A percentile compares a stretch with the other conserved stretches of the same genome.
Evolutionary conservation across 2,113 vertebrate species (phyloP).

Genomic region (Callospermophilus lateralis): DNA sequence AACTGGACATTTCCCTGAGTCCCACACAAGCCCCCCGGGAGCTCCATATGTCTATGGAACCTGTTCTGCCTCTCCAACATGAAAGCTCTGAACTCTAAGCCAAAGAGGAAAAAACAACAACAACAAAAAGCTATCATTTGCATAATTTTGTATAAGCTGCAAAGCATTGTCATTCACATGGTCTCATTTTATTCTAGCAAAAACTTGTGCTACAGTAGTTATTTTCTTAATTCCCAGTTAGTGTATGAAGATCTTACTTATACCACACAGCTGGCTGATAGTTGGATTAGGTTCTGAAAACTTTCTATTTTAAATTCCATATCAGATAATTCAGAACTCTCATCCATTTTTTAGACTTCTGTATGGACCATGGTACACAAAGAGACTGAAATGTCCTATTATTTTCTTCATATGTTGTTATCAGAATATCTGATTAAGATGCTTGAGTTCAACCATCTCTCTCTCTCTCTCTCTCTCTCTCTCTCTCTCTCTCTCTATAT

Average conservation of each 20-base stretch:
- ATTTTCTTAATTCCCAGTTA: slow-evolving; percentile 56
- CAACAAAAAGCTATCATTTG: not conserved
- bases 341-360: not conserved
- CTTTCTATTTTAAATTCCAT: not conserved
- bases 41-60: slow-evolving; percentile 65
- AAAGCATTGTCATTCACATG: not conserved
- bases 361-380: not conserved
- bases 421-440: not conserved
- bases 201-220: not conserved
- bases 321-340: not conserved
- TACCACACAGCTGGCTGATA: not conserved
- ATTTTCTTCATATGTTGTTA: not conserved
- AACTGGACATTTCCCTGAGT: slow-evolving; percentile 61
- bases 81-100: slow-evolving; percentile 7
- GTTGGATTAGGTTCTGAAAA: not conserved
- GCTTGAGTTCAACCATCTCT: slow-evolving; percentile 1
- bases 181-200: slow-evolving; percentile 45
- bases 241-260: not conserved
- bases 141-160: not conserved
- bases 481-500: too few relatives aligned
- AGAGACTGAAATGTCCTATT: not conserved
- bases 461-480: too few relatives aligned
- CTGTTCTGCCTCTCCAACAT: slow-evolving; percentile 16
- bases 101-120: slow-evolving; percentile 45
- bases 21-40: slow-evolving; percentile 58